phyloP scores from a whole-genome alignment of 2,888 invertebrate genomes.

The Drosophila mulleri region DNA sequence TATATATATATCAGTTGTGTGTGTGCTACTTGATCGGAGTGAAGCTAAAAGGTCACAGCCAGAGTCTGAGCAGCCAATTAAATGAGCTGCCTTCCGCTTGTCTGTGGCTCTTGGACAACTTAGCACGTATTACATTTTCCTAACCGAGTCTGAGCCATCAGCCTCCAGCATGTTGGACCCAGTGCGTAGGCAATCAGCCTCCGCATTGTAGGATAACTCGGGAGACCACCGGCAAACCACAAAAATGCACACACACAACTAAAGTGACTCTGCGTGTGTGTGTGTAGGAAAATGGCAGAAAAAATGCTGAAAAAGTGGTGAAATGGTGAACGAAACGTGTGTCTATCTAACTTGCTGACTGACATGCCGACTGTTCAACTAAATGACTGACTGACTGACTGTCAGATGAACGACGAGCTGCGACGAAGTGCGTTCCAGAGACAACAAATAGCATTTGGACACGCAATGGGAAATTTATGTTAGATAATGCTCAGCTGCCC shows the following conservation, averaged over 20 bases:
- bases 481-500: slow-evolving; percentile 65
- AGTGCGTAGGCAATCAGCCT: slow-evolving; percentile 64
- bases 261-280: slow-evolving; percentile 27
- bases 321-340: slow-evolving; percentile 63
- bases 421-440: slow-evolving; percentile 49
- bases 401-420: slow-evolving; percentile 21
- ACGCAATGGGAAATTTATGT: slow-evolving; percentile 80
- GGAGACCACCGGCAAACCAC: slow-evolving; percentile 52
- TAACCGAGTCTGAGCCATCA: slow-evolving; percentile 9
- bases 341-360: slow-evolving; percentile 46
- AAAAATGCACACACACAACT: slow-evolving; percentile 54
- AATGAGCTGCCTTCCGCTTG: slow-evolving; percentile 28
- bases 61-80: slow-evolving; percentile 48
- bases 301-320: slow-evolving; percentile 68
- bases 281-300: slow-evolving; percentile 53
- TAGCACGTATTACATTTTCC: slow-evolving; percentile 63
- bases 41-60: slow-evolving; percentile 15
- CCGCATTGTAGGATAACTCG: slow-evolving; percentile 43
- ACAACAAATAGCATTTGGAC: slow-evolving; percentile 75
- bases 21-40: slow-evolving; percentile 12
- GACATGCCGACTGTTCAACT: slow-evolving; percentile 38
- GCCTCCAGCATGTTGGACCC: slow-evolving; percentile 10
- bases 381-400: slow-evolving; percentile 48
- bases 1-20: background rate
- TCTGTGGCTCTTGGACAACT: slow-evolving; percentile 47